A percentile compares a stretch with the other conserved stretches of the same genome.
Conservation (phyloP, 2,113 vertebrate genomes). For the Corynorhinus townsendii region DNA sequence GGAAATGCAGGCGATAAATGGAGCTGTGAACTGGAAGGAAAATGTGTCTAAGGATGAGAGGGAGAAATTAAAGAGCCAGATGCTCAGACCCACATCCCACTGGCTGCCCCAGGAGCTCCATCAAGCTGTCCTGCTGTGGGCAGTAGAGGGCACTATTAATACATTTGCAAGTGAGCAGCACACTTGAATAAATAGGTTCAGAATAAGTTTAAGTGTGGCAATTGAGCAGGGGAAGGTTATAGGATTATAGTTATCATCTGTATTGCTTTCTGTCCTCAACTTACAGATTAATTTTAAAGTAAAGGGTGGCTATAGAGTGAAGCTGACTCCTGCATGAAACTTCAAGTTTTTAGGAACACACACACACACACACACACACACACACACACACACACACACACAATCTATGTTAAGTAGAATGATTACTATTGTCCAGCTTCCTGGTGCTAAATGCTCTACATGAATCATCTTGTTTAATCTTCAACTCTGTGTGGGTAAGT, state of each 20-base stretch:
- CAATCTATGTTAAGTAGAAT: background rate
- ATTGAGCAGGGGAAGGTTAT: background rate
- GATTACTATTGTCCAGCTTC: background rate
- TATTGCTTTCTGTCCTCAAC: background rate
- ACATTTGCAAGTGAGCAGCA: slow-evolving; percentile 15
- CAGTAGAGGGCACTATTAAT: slow-evolving; percentile 71
- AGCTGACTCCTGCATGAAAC: background rate
- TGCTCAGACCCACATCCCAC: background rate
- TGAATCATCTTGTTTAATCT: background rate
- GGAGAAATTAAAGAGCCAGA: background rate
- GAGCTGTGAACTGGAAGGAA: slow-evolving; percentile 35
- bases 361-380: background rate
- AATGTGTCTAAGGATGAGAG: background rate
- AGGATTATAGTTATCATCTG: background rate
- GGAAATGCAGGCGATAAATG: slow-evolving; percentile 32
- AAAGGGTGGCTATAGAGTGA: background rate
- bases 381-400: too few species aligned
- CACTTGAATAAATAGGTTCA: background rate
- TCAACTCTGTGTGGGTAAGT: background rate
- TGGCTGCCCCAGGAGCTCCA: background rate
- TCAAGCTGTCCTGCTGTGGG: background rate
- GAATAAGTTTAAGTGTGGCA: background rate
- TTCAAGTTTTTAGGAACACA: background rate
- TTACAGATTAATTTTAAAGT: background rate
- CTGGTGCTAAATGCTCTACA: background rate